A percentile compares a stretch with the other conserved stretches of the same genome.
Evolutionary conservation across 2,113 vertebrate species (phyloP).

Genomic region (Rousettus leschenaultii): DNA sequence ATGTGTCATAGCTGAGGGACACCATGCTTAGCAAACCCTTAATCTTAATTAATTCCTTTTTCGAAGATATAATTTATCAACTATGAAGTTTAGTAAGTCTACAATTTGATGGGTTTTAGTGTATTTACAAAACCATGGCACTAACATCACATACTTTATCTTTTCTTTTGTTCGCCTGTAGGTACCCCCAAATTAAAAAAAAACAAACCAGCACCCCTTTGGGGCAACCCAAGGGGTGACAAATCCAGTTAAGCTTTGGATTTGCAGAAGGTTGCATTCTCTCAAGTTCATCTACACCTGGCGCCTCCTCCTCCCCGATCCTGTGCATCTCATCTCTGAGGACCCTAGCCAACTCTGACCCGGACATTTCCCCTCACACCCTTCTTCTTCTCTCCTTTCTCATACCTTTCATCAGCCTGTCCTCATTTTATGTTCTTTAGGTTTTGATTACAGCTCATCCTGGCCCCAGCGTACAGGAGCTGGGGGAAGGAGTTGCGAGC

Average conservation of each 20-base stretch:
- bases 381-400: neutral
- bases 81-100: neutral
- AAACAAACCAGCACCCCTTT: neutral
- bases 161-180: neutral
- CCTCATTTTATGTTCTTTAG: accelerated
- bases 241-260: neutral
- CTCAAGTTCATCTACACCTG: too few species aligned
- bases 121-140: neutral
- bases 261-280: neutral
- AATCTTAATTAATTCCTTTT: neutral
- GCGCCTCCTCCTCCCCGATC: neutral
- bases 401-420: neutral
- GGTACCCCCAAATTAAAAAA: neutral
- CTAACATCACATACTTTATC: neutral
- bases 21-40: neutral
- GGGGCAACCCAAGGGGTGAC: too few species aligned
- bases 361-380: neutral
- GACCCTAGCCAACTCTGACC: neutral
- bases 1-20: neutral
- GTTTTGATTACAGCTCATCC: neutral
- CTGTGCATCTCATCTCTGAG: neutral
- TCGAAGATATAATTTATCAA: neutral
- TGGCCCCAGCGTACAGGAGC: accelerated
- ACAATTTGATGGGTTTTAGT: neutral
- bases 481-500: neutral